Evolutionary conservation across 2,113 vertebrate genomes (phyloP), one percentile per base, ranked within the genome.

Genomic region (Xiphias gladius): DNA sequence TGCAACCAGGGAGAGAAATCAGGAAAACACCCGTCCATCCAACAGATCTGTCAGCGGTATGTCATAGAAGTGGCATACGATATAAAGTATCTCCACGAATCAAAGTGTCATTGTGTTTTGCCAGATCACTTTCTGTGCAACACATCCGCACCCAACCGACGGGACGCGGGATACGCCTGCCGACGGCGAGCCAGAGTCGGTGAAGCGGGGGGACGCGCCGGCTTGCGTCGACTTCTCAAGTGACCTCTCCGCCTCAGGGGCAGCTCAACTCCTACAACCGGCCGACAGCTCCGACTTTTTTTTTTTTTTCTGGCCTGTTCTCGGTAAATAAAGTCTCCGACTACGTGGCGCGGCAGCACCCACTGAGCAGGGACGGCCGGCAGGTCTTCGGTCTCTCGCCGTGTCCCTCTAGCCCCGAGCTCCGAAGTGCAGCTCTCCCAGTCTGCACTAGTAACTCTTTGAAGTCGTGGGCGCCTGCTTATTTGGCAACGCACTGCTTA

Each of bases 201-300:
- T 88, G 39, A 79, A 86, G 86, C 88, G 74, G 43, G 30, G 35
- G 64, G 77, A 83, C 24, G 16, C 41, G 58, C 82, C 68, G 80
- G 90, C 79, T 89, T 73, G 69, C 75, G 88, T 72, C 90, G 57
- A 88, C 88, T 91, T 90, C 84, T 89, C 82, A 66, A 73, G 75
- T 88, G 91, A 91, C 70, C 83, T 91, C 90, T 88, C 41, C 1
- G 63, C 79, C 76, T 77, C 73, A 66, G 69, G 64, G 43, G 67
- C 76, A 68, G 62, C 55, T 74, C 76, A 55, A 76, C 74, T 80
- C 74, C 39, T 48, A 50, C 61, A 76, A 12, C 37, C 41, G 16
- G 32, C 28, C 70, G 46, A 76, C 76, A 5, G 8, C 37, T 79
- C n/a, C n/a, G n/a, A n/a, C n/a, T n/a, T n/a, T n/a, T n/a, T n/a